Evolutionary conservation across 2,888 invertebrate genomes (phyloP).

Genomic region (Tillus elongatus): DNA sequence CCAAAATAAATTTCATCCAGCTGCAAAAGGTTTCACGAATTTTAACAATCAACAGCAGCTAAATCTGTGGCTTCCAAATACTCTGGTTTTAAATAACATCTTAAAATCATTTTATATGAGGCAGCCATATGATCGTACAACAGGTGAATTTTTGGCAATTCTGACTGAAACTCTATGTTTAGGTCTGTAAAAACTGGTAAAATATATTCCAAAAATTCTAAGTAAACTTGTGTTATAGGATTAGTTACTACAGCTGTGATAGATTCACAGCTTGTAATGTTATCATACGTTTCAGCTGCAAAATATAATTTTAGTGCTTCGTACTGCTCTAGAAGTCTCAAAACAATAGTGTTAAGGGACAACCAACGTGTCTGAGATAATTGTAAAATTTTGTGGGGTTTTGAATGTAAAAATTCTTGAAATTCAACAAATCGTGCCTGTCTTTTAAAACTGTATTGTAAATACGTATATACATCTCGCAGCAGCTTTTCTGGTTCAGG

Average conservation of each 20-base stretch:
- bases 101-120: conserved; percentile 10
- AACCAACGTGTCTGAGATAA: conserved; percentile 22
- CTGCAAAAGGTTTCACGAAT: conserved; percentile 13
- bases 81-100: conserved; percentile 14
- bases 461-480: conserved; percentile 21
- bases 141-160: conserved; percentile 16
- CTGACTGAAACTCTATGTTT: conserved; percentile 19
- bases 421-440: conserved; percentile 22
- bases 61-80: conserved; percentile 12
- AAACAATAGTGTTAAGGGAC: conserved; percentile 14
- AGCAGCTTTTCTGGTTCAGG: conserved; percentile 25
- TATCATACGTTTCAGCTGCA: conserved; percentile 8
- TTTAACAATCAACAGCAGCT: conserved; percentile 13
- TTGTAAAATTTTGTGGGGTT: conserved; percentile 25
- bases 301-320: conserved; percentile 18
- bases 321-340: conserved; percentile 18
- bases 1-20: conserved; percentile 17
- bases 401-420: conserved; percentile 22
- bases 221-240: conserved; percentile 16
- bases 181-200: conserved; percentile 18
- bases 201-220: conserved; percentile 17
- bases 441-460: conserved; percentile 26
- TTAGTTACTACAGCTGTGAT: conserved; percentile 12
- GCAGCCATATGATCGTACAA: conserved; percentile 14
- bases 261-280: conserved; percentile 5